Evolutionary conservation across 53 echinoderm and acorn worm genomes (phyloP).

Genomic region (Holothuria scabra): DNA sequence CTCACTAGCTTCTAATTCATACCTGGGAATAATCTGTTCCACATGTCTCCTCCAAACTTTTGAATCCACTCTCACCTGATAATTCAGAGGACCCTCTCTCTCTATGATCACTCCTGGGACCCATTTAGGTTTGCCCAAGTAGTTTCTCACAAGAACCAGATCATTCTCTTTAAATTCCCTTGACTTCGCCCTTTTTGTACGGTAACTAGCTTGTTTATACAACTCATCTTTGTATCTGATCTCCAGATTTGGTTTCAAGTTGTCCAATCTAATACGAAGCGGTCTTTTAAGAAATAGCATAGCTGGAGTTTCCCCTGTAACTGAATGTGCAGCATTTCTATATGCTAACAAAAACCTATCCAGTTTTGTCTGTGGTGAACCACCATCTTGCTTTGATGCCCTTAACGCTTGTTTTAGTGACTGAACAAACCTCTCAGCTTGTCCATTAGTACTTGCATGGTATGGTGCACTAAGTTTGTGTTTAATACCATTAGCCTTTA

Average conservation of each 20-base stretch:
- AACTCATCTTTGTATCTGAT: no score
- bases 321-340: slow-evolving; percentile 32
- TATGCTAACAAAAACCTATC: slow-evolving; percentile 35
- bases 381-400: no score
- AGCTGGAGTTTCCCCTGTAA: slow-evolving; percentile 37
- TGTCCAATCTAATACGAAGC: no score
- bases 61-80: not conserved
- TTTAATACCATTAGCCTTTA: slow-evolving; percentile 43
- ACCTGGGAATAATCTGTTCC: not conserved
- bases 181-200: not conserved
- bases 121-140: slow-evolving; percentile 12
- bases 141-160: no score
- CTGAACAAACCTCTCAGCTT: no score
- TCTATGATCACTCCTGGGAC: slow-evolving; percentile 1
- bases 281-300: slow-evolving; percentile 21
- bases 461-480: no score
- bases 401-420: no score
- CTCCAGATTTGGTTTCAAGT: no score
- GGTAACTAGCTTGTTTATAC: slow-evolving; percentile 22
- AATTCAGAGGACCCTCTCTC: not conserved
- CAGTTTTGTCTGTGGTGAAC: no score
- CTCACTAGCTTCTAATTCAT: not conserved
- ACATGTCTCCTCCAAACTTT: slow-evolving; percentile 8
- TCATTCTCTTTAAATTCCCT: slow-evolving; percentile 17
- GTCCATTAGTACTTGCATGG: no score